phyloP scores from a whole-genome alignment of 2,113 vertebrate genomes.

The Tringa solitaria region DNA sequence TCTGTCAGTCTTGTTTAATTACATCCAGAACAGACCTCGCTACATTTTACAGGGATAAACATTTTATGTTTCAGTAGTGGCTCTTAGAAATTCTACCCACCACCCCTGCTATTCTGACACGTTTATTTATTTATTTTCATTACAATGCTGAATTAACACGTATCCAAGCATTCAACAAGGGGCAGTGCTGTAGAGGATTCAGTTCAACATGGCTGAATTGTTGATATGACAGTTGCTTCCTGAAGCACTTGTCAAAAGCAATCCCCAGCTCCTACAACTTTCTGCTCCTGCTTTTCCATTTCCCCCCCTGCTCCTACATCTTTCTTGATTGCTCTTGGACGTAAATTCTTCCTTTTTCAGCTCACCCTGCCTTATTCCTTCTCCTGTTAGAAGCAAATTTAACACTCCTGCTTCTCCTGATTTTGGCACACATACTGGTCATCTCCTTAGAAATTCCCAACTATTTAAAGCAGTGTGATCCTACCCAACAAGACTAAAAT shows the following conservation, averaged over 20 bases:
- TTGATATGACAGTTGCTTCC: background rate
- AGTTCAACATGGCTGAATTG: background rate
- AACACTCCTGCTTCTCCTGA: background rate
- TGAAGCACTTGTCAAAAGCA: background rate
- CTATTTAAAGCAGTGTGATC: background rate
- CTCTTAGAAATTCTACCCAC: background rate
- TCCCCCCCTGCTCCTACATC: background rate
- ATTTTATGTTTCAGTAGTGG: background rate
- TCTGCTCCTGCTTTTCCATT: background rate
- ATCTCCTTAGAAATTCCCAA: background rate
- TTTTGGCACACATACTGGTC: accelerated
- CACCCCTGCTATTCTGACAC: background rate
- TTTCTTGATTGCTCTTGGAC: background rate
- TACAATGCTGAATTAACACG: background rate
- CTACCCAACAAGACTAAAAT: background rate
- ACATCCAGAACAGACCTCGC: background rate
- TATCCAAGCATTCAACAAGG: background rate
- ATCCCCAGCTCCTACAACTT: background rate
- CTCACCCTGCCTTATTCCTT: background rate
- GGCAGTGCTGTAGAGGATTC: background rate
- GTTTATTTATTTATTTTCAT: background rate
- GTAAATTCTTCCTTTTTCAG: background rate
- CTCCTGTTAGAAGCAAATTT: background rate
- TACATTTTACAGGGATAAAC: background rate
- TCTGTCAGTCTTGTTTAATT: background rate